These are phyloP conservation scores for Melinaea marsaeus DNA, from an alignment of 2,888 invertebrate species.

Conservation along the genomic window DNA sequence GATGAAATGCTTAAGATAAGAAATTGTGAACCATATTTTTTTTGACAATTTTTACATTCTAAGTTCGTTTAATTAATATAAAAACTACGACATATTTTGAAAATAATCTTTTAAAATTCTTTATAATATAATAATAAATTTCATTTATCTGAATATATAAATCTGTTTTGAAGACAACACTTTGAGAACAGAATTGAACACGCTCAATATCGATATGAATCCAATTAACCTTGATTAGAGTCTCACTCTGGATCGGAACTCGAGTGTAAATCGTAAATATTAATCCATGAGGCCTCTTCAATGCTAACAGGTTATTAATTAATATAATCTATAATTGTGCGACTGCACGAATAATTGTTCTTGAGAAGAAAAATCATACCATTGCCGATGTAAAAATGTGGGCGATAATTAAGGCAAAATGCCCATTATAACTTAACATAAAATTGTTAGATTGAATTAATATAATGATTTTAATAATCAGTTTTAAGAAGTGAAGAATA, in stretches of 20 bases:
- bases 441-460: no score
- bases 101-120: neutral
- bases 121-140: neutral
- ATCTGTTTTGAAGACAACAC: neutral
- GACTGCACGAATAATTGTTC: neutral
- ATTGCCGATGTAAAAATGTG: no score
- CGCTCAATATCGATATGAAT: neutral
- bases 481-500: no score
- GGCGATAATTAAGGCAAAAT: no score
- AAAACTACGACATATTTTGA: neutral
- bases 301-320: neutral
- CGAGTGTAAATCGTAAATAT: slow-evolving; percentile 5
- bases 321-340: neutral
- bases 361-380: neutral
- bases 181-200: neutral
- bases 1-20: slow-evolving; percentile 2
- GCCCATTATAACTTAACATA: no score
- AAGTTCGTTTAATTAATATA: neutral
- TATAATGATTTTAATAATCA: no score
- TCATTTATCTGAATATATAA: neutral
- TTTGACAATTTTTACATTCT: neutral
- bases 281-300: neutral
- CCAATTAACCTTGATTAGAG: slow-evolving; percentile 2
- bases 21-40: slow-evolving; percentile 1
- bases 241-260: slow-evolving; percentile 1